These are phyloP conservation scores for Norana najaformis DNA, from an alignment of 2,888 invertebrate genomes.

Conservation along the genomic window DNA sequence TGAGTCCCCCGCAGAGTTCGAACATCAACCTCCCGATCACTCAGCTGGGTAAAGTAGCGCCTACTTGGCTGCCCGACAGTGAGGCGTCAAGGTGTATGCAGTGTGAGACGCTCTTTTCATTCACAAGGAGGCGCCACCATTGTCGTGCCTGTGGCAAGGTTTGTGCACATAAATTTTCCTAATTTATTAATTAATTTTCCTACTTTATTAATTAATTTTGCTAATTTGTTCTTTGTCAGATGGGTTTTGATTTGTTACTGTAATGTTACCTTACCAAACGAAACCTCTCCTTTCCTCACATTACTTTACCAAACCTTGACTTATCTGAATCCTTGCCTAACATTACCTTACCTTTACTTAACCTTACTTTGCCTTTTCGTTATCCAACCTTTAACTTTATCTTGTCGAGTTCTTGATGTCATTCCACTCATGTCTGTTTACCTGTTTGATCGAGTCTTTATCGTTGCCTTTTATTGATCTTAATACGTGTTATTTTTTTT, in stretches of 20 bases:
- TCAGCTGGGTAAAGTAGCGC: constrained; percentile 74
- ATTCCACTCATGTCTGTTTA: not conserved
- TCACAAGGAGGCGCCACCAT: constrained; percentile 78
- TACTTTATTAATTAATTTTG: not conserved
- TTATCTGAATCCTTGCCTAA: too few relatives aligned
- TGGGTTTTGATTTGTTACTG: not conserved
- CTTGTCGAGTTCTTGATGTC: not conserved
- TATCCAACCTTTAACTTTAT: too few relatives aligned
- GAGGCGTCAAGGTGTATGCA: constrained; percentile 80
- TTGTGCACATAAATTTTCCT: not conserved
- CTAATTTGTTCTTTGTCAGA: not conserved
- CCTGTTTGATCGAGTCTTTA: not conserved
- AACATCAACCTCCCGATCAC: constrained; percentile 44
- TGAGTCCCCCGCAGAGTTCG: constrained; percentile 33
- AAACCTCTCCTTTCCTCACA: too few relatives aligned
- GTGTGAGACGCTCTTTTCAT: constrained; percentile 78
- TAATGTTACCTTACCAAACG: not conserved
- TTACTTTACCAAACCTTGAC: too few relatives aligned
- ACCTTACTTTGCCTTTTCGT: not conserved
- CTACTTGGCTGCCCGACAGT: constrained; percentile 84
- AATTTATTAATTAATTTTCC: too few relatives aligned
- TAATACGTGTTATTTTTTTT: not conserved
- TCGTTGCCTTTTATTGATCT: not conserved
- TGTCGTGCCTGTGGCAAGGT: constrained; percentile 84
- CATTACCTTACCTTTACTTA: too few relatives aligned